phyloP scores from a whole-genome alignment of 2,888 invertebrate species.

The Lobophora halterata region DNA sequence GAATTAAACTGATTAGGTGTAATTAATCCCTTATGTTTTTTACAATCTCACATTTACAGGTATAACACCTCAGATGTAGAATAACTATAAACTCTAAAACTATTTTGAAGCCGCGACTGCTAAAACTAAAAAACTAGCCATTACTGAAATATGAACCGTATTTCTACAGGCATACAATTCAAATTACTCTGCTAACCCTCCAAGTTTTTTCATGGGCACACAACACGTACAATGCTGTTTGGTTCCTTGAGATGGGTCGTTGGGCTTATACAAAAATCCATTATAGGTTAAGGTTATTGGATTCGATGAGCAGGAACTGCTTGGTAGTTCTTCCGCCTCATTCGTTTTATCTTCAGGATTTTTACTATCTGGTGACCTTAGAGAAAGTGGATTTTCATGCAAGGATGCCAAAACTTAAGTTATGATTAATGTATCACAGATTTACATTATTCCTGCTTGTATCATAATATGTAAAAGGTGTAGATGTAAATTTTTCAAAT shows the following conservation, averaged over 20 bases:
- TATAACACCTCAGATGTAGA: too few relatives aligned
- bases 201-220: not conserved
- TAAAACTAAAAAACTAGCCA: conserved; percentile 22
- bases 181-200: conserved; percentile 9
- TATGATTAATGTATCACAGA: too few relatives aligned
- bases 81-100: too few relatives aligned
- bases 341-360: not conserved
- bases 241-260: not conserved
- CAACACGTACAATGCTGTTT: not conserved
- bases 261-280: conserved; percentile 14
- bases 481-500: too few relatives aligned
- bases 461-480: too few relatives aligned
- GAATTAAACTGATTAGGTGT: too few relatives aligned
- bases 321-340: not conserved
- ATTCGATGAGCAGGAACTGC: not conserved
- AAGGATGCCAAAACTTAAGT: too few relatives aligned
- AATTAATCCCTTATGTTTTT: too few relatives aligned
- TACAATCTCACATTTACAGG: too few relatives aligned
- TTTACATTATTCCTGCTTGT: too few relatives aligned
- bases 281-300: conserved; percentile 10
- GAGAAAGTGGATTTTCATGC: too few relatives aligned
- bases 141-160: not conserved
- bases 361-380: not conserved
- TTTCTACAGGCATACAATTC: conserved; percentile 1
- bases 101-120: too few relatives aligned